These are phyloP conservation scores for Raja brachyura DNA, from an alignment of 2,113 vertebrate genomes.

Conservation along the genomic window DNA sequence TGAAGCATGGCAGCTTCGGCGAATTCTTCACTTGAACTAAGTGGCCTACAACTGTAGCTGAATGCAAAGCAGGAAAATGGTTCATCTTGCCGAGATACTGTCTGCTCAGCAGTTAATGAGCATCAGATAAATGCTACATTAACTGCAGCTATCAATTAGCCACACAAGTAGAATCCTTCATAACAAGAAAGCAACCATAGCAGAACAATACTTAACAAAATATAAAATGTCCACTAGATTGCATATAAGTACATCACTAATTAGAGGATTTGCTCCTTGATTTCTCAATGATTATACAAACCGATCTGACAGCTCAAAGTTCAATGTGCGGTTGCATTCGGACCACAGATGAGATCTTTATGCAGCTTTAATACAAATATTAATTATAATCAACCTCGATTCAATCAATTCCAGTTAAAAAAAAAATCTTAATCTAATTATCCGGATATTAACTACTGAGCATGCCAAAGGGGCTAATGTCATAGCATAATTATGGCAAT, in stretches of 20 bases:
- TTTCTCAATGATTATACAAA: neutral
- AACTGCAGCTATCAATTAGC: neutral
- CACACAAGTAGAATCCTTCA: neutral
- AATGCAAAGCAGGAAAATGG: constrained; percentile 22
- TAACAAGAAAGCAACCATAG: neutral
- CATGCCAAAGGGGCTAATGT: neutral
- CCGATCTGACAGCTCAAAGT: neutral
- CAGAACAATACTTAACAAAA: neutral
- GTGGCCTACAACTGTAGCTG: constrained; percentile 7
- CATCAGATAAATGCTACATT: neutral
- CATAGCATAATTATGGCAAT: neutral
- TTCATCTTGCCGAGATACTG: neutral
- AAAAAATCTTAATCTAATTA: neutral
- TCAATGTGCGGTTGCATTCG: neutral
- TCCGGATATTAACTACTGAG: neutral
- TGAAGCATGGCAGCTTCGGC: neutral
- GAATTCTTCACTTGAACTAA: constrained; percentile 5
- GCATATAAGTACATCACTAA: neutral
- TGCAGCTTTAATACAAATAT: neutral
- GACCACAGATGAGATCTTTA: neutral
- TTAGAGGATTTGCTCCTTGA: constrained; percentile 4
- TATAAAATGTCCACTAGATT: neutral
- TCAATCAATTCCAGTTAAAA: neutral
- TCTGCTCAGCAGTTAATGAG: constrained; percentile 22
- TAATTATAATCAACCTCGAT: neutral